phyloP scores from a whole-genome alignment of 2,797 vertebrate species.

The Sphaeramia orbicularis region DNA sequence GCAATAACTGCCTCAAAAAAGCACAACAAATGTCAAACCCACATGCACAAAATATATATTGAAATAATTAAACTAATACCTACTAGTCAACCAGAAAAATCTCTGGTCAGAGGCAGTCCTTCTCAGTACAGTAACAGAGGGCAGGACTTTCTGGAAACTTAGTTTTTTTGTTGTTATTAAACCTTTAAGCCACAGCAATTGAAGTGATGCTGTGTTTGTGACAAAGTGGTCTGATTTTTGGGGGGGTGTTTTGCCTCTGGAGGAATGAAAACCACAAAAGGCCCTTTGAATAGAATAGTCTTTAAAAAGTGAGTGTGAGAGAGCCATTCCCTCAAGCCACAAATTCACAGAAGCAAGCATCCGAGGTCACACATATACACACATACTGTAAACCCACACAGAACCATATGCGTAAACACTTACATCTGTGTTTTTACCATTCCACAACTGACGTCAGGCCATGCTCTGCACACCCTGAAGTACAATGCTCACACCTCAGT shows the following conservation, averaged over 20 bases:
- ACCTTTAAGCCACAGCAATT: constrained; percentile 12
- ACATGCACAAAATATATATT: no score
- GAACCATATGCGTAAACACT: constrained; percentile 46
- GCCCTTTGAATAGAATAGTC: constrained; percentile 46
- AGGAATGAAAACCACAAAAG: constrained; percentile 69
- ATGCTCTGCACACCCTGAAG: constrained; percentile 22
- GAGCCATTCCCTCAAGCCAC: constrained; percentile 46
- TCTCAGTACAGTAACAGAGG: background rate
- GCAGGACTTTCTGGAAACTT: constrained; percentile 8
- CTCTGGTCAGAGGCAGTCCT: no score
- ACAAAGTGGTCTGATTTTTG: constrained; percentile 65
- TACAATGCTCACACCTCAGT: constrained; percentile 45
- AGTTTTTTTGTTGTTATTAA: constrained; percentile 35
- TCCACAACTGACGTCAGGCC: constrained; percentile 61
- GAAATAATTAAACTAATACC: no score
- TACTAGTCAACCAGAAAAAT: no score
- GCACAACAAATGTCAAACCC: no score
- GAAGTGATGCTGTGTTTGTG: constrained; percentile 42
- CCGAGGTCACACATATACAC: constrained; percentile 40
- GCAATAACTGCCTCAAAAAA: no score
- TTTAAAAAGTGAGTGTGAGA: constrained; percentile 32
- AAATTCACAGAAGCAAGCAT: constrained; percentile 46
- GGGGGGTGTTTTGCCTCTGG: constrained; percentile 50
- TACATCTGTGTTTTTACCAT: constrained; percentile 53
- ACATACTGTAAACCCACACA: constrained; percentile 1